These are phyloP conservation scores for Paracanthobrama guichenoti DNA, from an alignment of 2,113 vertebrate species.

Conservation along the genomic window DNA sequence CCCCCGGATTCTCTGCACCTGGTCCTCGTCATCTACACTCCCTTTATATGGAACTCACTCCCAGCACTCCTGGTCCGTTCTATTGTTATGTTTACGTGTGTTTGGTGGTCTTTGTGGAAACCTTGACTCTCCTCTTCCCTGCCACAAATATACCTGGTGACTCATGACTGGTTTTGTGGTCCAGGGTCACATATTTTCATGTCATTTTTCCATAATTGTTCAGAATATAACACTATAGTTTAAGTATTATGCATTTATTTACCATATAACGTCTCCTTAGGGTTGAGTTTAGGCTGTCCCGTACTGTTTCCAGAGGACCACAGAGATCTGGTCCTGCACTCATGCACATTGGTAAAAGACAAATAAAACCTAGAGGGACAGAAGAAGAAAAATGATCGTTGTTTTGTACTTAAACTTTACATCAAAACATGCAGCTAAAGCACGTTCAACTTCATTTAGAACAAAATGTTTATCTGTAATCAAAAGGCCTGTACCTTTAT, in stretches of 20 bases:
- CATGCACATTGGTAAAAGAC: constrained; percentile 59
- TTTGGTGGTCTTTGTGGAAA: too few relatives aligned
- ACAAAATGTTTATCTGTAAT: not conserved
- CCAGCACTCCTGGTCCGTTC: too few relatives aligned
- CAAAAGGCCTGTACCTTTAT: not conserved
- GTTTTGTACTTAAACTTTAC: not conserved
- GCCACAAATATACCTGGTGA: too few relatives aligned
- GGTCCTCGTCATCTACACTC: too few relatives aligned
- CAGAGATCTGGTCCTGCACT: constrained; percentile 61
- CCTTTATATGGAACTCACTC: too few relatives aligned
- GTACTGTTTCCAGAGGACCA: constrained; percentile 68
- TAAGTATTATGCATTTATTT: constrained; percentile 51
- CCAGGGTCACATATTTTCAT: not conserved
- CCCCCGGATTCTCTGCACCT: too few relatives aligned
- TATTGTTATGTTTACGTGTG: too few relatives aligned
- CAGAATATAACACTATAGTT: not conserved
- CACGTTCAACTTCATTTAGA: not conserved
- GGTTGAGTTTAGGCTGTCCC: constrained; percentile 63
- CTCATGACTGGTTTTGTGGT: too few relatives aligned
- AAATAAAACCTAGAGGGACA: constrained; percentile 64
- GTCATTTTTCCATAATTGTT: not conserved
- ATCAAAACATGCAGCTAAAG: not conserved
- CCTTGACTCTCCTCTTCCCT: too few relatives aligned
- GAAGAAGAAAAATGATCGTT: not conserved
- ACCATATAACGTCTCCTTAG: constrained; percentile 75